Conservation (phyloP, 2,888 invertebrate genomes). For the Agriotes lineatus region DNA sequence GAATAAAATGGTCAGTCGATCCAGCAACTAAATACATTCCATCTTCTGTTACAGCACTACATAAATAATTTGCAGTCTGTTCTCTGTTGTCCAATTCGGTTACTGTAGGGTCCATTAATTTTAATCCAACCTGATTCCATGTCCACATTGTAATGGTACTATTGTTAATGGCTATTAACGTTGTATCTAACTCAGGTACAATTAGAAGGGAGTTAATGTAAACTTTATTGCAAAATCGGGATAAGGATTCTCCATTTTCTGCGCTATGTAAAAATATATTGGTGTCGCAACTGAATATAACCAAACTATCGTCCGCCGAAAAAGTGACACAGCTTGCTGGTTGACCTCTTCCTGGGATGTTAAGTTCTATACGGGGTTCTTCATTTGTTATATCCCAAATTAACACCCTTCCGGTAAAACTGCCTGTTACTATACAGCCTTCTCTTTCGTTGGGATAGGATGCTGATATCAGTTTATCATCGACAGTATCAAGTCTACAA, state of each 20-base stretch:
- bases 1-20: conserved; percentile 63
- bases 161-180: conserved; percentile 47
- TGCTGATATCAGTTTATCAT: conserved; percentile 53
- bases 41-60: conserved; percentile 65
- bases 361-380: conserved; percentile 25
- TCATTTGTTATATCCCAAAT: conserved; percentile 46
- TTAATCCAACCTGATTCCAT: conserved; percentile 42
- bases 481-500: conserved; percentile 35
- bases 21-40: conserved; percentile 64
- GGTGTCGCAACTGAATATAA: conserved; percentile 49
- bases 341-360: conserved; percentile 34
- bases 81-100: conserved; percentile 40
- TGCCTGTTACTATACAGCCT: conserved; percentile 49
- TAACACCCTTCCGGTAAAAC: conserved; percentile 46
- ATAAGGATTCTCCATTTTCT: conserved; percentile 47
- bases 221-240: conserved; percentile 46
- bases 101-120: conserved; percentile 19
- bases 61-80: conserved; percentile 54
- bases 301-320: conserved; percentile 50
- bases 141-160: conserved; percentile 47
- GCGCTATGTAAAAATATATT: conserved; percentile 50
- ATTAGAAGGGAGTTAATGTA: conserved; percentile 46
- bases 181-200: conserved; percentile 46
- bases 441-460: conserved; percentile 51
- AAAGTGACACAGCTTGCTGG: conserved; percentile 50